Evolutionary conservation across 2,113 vertebrate genomes (phyloP), one percentile per base, ranked within the genome.

Genomic region (Misgurnus mizolepis): DNA sequence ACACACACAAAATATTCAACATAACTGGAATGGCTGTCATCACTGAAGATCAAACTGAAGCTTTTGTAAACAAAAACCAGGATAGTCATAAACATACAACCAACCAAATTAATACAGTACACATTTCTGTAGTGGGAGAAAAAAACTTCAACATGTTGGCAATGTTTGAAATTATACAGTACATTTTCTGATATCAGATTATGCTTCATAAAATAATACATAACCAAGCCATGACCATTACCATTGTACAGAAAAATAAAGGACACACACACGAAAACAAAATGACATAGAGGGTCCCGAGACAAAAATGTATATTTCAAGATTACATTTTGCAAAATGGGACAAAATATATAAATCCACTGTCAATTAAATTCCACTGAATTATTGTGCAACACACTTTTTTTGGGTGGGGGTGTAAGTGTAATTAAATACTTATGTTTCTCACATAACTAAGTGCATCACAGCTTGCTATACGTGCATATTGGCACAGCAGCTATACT

Each of bases 341-440:
- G 43, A 66, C 39, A 39, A 64, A 66, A 43, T 49, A 22, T 27
- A 55, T 12, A 72, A 56, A 43, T 18, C 6, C 0, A 43, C 53
- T 74, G 58, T 40, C 12, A 45, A 40, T 41, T 71, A 6, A 72
- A 72, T 72, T n/a, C 4, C 11, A 27, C 1, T 60, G 10, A 69
- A 81, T 81, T 79, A 76, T 74, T 66, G 70, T 74, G 56, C 74
- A 77, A 64, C 40, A 65, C n/a, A 39, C 49, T 43, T 34, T 68
- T 41, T 53, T 61, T 43, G 27, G 27, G 27, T 34, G 27, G 27
- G 27, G 66, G 40, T 60, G n/a, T 4, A 18, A 41, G 40, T 60
- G 34, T 60, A 3, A 43, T 53, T 22, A 27, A 70, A 22, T 61
- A 61, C n/a, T 61, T 34, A 34, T 69, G 47, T 22, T 22, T 22